Conservation (phyloP, 2,888 invertebrate species). For the Drosophila putrida region DNA sequence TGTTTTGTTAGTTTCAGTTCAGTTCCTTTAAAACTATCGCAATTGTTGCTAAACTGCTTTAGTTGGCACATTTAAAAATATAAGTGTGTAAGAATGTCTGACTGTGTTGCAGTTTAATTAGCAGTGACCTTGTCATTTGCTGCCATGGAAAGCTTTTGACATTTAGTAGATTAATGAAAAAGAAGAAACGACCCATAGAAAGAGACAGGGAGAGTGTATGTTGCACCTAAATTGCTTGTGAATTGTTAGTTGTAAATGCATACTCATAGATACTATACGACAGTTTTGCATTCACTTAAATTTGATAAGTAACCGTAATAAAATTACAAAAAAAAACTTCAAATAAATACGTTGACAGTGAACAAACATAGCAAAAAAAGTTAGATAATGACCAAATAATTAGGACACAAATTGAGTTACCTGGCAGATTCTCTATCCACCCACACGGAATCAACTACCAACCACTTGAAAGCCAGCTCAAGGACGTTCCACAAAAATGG, state of each 20-base stretch:
- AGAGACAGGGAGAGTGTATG: neutral
- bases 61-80: neutral
- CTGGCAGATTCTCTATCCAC: slow-evolving; percentile 27
- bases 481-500: slow-evolving; percentile 47
- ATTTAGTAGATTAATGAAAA: slow-evolving; percentile 27
- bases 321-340: slow-evolving; percentile 15
- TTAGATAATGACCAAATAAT: slow-evolving; percentile 64
- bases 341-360: slow-evolving; percentile 17
- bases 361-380: slow-evolving; percentile 12
- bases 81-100: neutral
- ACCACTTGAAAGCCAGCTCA: slow-evolving; percentile 43
- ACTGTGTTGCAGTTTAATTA: slow-evolving; percentile 40
- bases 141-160: slow-evolving; percentile 47
- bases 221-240: slow-evolving; percentile 5
- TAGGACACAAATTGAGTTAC: slow-evolving; percentile 70
- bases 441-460: slow-evolving; percentile 19
- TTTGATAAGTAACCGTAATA: slow-evolving; percentile 27
- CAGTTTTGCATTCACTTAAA: slow-evolving; percentile 1
- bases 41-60: slow-evolving; percentile 27
- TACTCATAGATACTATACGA: slow-evolving; percentile 15
- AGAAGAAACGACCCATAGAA: neutral
- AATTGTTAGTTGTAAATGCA: slow-evolving; percentile 11
- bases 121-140: slow-evolving; percentile 45
- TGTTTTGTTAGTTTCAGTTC: slow-evolving; percentile 1
- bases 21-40: slow-evolving; percentile 24